Conservation (phyloP, 23 tunicate genomes). For the Ciona savignyi region DNA sequence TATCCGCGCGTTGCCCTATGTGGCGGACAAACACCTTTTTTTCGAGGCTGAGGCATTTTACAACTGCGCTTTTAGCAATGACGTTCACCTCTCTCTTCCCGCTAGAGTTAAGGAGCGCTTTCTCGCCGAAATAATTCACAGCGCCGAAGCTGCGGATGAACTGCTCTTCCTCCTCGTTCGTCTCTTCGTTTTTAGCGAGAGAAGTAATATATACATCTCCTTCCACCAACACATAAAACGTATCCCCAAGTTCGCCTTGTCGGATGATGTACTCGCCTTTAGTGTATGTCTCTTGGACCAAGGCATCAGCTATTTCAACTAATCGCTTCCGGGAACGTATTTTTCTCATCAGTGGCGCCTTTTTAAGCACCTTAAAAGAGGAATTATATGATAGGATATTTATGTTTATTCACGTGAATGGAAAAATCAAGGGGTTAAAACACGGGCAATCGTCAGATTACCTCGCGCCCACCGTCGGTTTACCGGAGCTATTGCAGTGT, state of each 20-base stretch:
- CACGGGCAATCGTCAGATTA: too few species aligned
- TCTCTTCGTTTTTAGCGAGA: conserved; percentile 17
- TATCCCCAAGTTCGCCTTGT: conserved; percentile 5
- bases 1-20: conserved; percentile 39
- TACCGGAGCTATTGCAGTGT: too few species aligned
- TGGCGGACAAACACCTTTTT: conserved; percentile 23
- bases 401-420: too few species aligned
- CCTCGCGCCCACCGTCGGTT: too few species aligned
- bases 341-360: conserved; percentile 11
- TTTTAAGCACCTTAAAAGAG: neutral
- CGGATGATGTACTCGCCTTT: conserved; percentile 34
- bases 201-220: neutral
- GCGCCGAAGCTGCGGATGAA: conserved; percentile 18
- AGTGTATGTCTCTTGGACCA: conserved; percentile 28
- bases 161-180: neutral
- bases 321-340: conserved; percentile 14
- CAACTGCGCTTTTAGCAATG: conserved; percentile 13
- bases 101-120: conserved; percentile 19
- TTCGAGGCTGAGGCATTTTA: conserved; percentile 35
- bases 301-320: conserved; percentile 49
- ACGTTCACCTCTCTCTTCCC: conserved; percentile 17
- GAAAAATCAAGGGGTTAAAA: too few species aligned
- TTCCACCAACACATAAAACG: neutral
- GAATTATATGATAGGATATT: too few species aligned
- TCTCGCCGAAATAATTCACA: conserved; percentile 55